phyloP scores from a whole-genome alignment of 2,113 vertebrate species.

The Semnopithecus entellus region DNA sequence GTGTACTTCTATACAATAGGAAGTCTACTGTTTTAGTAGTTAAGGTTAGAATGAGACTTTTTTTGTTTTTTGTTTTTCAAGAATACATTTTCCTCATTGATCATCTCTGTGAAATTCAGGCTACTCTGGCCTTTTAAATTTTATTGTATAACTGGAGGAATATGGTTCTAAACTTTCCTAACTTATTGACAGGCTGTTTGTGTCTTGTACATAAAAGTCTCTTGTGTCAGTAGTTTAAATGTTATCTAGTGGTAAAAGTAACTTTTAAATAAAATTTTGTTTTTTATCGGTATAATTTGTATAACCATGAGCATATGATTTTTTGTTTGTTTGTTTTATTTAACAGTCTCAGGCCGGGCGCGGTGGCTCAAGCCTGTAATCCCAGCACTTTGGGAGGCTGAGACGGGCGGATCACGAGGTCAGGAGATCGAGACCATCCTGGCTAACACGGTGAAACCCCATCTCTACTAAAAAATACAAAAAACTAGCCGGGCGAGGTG shows the following conservation, averaged over 20 bases:
- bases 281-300: not conserved
- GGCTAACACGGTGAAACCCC: too few species aligned
- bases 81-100: not conserved
- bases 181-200: not conserved
- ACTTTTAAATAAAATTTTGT: not conserved
- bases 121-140: not conserved
- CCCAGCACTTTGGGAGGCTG: too few species aligned
- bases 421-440: too few species aligned
- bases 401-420: too few species aligned
- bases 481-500: too few species aligned
- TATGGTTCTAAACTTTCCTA: not conserved
- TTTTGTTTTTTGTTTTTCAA: too few species aligned
- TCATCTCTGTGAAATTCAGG: not conserved
- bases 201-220: not conserved
- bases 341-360: too few species aligned
- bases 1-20: not conserved
- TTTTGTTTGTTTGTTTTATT: not conserved
- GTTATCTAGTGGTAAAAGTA: not conserved
- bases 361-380: too few species aligned
- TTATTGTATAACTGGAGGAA: constrained; percentile 1
- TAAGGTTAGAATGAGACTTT: not conserved
- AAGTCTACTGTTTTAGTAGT: not conserved
- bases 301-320: not conserved
- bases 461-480: too few species aligned
- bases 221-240: constrained; percentile 18